Evolutionary conservation across 1,140 invertebrate genomes (phyloP), one percentile per base, ranked within the genome.

Genomic region (Rhizoglyphus robini): DNA sequence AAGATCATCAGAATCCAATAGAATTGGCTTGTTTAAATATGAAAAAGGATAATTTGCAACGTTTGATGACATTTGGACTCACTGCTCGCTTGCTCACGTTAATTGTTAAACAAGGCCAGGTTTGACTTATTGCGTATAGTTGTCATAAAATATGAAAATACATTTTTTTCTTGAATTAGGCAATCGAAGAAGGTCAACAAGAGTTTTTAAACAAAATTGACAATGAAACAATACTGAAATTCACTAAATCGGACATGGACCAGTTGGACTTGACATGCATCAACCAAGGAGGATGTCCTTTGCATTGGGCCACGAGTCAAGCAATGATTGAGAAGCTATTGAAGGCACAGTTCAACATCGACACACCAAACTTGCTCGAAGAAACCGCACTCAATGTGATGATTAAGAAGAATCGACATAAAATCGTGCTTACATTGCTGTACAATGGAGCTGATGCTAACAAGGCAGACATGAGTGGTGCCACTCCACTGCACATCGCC

Each of bases 401-500:
- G 36, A 18, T 41, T 11, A 41, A 68, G 27, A 48, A 70, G 30
- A 70, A 69, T 36, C 66, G 73, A 8, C 65, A 75, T 4, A 73
- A 75, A 4, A 78, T 75, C 69, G 70, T 77, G 3, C 73, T 80
- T 54, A 72, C 72, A 11, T 68, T 80, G 25, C 65, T 80, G 31
- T 36, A 20, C 11, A 4, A 67, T 29, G 62, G 32, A 30, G 65
- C 66, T 3, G 4, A 51, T 32, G 47, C 46, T 18, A 51, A 67
- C 18, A 3, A 30, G 8, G 1, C 4, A 13, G 47, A 61, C 34
- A 4, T 11, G 15, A 1, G 15, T 11, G 83, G 84, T 34, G 87
- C 90, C 69, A 88, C 84, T 8, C 81, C 88, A 1, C 75, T 90
- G 11, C 87, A 89, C 76, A 74, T 86, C 18, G 82, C 85, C 23